Base-by-base conservation (phyloP, 64 coral and sea anemone species). In the Pachyseris speciosa region DNA sequence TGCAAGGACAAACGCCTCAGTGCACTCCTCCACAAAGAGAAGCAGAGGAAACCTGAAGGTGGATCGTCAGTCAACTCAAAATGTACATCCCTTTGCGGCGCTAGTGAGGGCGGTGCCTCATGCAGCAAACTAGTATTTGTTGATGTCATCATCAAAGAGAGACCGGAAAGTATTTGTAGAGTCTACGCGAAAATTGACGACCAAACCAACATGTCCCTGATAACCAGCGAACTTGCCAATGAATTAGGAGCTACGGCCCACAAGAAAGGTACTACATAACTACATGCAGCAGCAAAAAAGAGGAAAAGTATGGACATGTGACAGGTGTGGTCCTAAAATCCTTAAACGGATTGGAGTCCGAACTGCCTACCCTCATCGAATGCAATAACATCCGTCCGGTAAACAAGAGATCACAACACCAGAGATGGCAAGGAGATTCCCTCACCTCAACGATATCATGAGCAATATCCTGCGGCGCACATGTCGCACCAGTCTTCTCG, bases 391-490 rank as follows among this genome's bases (percentile, higher is more conserved):
- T 94, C 60, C 91, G 83, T 1, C 59, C 44, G 34, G 61, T 78
- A 87, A 86, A 63, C 27, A 70, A 2, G 90, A 92, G 30, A 86
- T 92, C 11, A 81, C 90, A 7, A 92, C 90, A 66, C 90, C 90
- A 10, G 90, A 75, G 69, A 92, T 86, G 69, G 89, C 70, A 51
- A 87, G 84, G 91, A 93, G 91, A 36, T 87, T 93, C 33, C 24
- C 38, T 19, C 83, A 93, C 74, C 30, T 87, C 1, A 20, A 71
- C 11, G 32, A 59, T 3, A 93, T 93, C 41, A 73, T 74, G n/a
- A 31, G 67, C 17, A 33, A 94, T 60, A 94, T 94, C 24, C 63
- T 81, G 8, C 84, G 57, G 9, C 28, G 31, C 27, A 42, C 64
- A 30, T 10, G 41, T 60, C 88, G 83, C 36, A 96, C 83, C 49